Evolutionary conservation across 2,797 vertebrate genomes (phyloP), one percentile per base, ranked within the genome.

Genomic region (Pogonophryne albipinna): DNA sequence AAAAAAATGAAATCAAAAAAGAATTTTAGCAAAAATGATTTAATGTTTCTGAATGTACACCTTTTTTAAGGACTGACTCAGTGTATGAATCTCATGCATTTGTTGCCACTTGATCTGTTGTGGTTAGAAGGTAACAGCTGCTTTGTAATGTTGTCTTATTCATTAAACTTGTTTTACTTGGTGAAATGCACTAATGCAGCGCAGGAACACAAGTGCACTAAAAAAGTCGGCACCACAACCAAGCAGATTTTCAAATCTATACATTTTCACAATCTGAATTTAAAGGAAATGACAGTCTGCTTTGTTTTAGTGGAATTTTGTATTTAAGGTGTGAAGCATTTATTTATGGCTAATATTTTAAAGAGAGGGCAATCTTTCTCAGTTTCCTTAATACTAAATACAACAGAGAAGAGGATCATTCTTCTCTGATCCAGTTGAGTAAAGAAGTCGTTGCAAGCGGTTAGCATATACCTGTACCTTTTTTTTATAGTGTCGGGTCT

Each of bases 201-300:
- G n/a, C n/a, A n/a, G n/a, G n/a, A n/a, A 74, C 66, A 65, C 64
- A 58, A 94, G 94, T 95, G 94, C 95, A 95, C 96, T 96, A 94
- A 94, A 92, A 10, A 68, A 46, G 69, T 76, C 65, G 1, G 52
- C 82, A 66, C 45, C 49, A 17, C 49, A 67, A 47, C 44, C 20
- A 41, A 16, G 52, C 31, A 27, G 16, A 50, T 4, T 11, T 59
- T 3, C 49, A 23, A 15, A n/a, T 20, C 62, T 11, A 19, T 63
- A 76, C 12, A n/a, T 34, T 67, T 55, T 31, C 14, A 46, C 3
- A 3, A 7, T 45, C n/a, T 16, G 31, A 59, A 57, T 49, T 8
- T 11, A 34, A 51, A 19, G 27, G 12, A 15, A 63, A 42, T 31
- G 3, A 7, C 17, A 9, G 11, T 6, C 34, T 27, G 27, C 27